These are phyloP conservation scores for Nothocercus nigrocapillus DNA, from an alignment of 2,113 vertebrate species.

Conservation along the genomic window DNA sequence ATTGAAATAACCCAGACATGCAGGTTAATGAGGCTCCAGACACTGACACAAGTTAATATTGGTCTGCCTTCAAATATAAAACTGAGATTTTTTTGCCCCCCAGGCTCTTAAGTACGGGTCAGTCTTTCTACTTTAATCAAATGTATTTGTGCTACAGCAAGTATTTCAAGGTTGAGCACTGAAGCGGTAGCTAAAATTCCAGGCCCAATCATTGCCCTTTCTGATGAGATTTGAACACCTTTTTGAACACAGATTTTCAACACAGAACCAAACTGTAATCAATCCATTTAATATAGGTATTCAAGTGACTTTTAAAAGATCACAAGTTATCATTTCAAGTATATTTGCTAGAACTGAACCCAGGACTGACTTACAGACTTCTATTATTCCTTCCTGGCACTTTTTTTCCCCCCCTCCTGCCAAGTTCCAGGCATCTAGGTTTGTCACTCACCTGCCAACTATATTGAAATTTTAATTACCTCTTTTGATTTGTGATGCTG, in stretches of 20 bases:
- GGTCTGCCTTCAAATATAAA: neutral
- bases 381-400: neutral
- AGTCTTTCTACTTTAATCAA: neutral
- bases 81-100: fast-evolving
- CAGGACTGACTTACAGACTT: neutral
- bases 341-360: neutral
- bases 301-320: neutral
- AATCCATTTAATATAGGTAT: neutral
- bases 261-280: conserved; percentile 21
- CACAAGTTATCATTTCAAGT: neutral
- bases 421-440: neutral
- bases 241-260: no score
- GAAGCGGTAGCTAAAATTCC: neutral
- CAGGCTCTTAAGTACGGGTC: neutral
- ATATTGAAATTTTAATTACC: neutral
- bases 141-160: neutral
- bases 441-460: neutral
- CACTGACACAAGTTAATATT: neutral
- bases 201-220: neutral
- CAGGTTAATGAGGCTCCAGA: neutral
- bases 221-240: neutral
- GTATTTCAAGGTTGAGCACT: neutral
- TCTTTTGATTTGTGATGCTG: neutral
- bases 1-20: neutral
- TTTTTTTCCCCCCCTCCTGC: neutral